Evolutionary conservation across 2,888 invertebrate genomes (phyloP), one percentile per base, ranked within the genome.

Genomic region (Schizotus pectinicornis): DNA sequence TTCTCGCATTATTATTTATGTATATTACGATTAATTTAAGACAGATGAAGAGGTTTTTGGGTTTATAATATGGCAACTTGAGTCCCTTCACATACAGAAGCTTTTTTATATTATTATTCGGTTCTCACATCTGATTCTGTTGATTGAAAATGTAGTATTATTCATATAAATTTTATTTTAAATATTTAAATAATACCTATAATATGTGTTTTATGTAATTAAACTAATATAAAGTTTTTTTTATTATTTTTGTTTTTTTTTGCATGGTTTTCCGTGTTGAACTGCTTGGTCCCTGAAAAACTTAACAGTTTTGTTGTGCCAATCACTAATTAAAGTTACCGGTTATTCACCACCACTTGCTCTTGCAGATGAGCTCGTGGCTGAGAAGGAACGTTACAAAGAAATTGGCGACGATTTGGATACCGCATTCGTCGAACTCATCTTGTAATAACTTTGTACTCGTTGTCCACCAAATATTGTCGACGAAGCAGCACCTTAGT

Each of bases 351-450:
- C 12, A 39, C 37, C 1, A 39, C 38, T 51, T 75, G 69, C 72
- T 73, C 75, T 84, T 84, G 71, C 88, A 95, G 95, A 95, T 89
- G 94, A 95, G 81, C 89, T 95, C 81, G 93, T 95, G 78, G 89
- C 92, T 82, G 94, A 94, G 84, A 99, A 98, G 89, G 98, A 98
- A 86, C 95, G 96, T 82, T 98, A 97, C 95, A 98, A 98, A 89
- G 92, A 94, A 85, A 98, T 99, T 86, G 97, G 97, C 87, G 98
- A 98, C 89, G 98, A 98, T 84, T 88, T 99, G 88, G 98, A 99
- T 85, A 93, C 94, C 81, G 98, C 98, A 80, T 98, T 98, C 87
- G 95, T 96, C 84, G 93, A 93, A 82, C 90, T 93, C 80, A 89
- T 90, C 83, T 88, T 89, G 68, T 80, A 80, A 79, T 69, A 6